Evolutionary conservation across 2,888 invertebrate genomes (phyloP).

Genomic region (Cistogaster globosa): DNA sequence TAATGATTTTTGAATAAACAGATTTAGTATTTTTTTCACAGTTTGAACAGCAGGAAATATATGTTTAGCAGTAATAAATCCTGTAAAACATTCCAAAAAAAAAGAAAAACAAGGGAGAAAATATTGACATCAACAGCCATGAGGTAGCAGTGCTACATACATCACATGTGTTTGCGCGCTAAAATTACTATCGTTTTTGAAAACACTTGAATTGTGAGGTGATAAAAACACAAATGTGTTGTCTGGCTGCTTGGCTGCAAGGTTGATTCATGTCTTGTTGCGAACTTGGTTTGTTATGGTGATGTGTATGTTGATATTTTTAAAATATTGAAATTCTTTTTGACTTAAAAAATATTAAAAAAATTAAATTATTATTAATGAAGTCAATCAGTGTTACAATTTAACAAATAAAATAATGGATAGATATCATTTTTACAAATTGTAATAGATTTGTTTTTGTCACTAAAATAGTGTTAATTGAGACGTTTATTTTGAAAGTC

Average conservation of each 20-base stretch:
- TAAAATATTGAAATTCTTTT: slow-evolving; percentile 51
- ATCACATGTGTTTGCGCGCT: slow-evolving; percentile 62
- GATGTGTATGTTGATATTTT: slow-evolving; percentile 1
- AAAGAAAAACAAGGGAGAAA: not conserved
- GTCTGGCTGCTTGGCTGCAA: slow-evolving; percentile 17
- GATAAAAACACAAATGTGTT: slow-evolving; percentile 62
- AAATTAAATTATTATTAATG: not conserved
- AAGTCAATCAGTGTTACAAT: not conserved
- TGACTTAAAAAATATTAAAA: slow-evolving; percentile 45
- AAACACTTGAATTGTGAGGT: slow-evolving; percentile 59
- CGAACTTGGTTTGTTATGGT: not conserved
- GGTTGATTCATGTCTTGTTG: not conserved
- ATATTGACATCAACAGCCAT: slow-evolving; percentile 39
- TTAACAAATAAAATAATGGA: not conserved
- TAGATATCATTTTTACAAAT: too few relatives aligned
- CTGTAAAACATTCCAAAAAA: slow-evolving; percentile 50
- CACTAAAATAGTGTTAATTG: too few relatives aligned
- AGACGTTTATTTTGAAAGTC: too few relatives aligned
- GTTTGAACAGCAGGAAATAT: slow-evolving; percentile 70
- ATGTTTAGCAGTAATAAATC: slow-evolving; percentile 69
- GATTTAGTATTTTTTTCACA: slow-evolving; percentile 68
- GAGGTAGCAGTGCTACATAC: slow-evolving; percentile 16
- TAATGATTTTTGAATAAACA: slow-evolving; percentile 59
- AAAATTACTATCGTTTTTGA: slow-evolving; percentile 48
- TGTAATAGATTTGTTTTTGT: too few relatives aligned